Percentiles rank a stretch among this genome's conserved stretches.
phyloP scores from a whole-genome alignment of 2,888 invertebrate species.

The Chalcosyrphus nemorum region DNA sequence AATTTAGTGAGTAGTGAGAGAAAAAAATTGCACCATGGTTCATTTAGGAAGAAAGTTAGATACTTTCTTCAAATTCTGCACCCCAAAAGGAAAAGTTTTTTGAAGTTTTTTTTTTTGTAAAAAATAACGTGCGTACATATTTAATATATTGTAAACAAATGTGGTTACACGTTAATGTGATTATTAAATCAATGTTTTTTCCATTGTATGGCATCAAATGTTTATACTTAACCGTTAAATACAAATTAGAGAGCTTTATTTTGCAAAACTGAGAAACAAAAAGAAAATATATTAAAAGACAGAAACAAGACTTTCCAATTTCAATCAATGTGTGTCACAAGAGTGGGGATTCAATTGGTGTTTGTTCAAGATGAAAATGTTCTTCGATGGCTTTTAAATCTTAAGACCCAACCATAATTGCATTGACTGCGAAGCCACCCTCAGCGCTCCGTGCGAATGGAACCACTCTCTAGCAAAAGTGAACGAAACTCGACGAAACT shows the following conservation, averaged over 20 bases:
- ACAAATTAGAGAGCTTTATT: slow-evolving; percentile 51
- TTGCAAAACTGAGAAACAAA: slow-evolving; percentile 25
- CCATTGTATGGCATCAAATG: slow-evolving; percentile 10
- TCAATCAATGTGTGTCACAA: slow-evolving; percentile 19
- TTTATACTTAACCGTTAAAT: not conserved
- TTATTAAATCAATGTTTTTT: not conserved
- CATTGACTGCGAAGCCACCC: too few species aligned
- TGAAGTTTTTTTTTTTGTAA: slow-evolving; percentile 56
- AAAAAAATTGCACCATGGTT: slow-evolving; percentile 60
- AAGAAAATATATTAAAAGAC: not conserved
- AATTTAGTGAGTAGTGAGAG: slow-evolving; percentile 41
- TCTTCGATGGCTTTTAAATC: too few species aligned
- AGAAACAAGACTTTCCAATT: slow-evolving; percentile 35
- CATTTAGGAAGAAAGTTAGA: slow-evolving; percentile 25
- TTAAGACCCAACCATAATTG: too few species aligned
- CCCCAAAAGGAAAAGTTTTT: slow-evolving; percentile 36
- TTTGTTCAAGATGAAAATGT: not conserved
- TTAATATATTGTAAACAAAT: slow-evolving; percentile 30
- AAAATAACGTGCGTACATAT: slow-evolving; percentile 27
- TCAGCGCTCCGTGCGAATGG: too few species aligned
- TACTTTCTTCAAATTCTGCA: slow-evolving; percentile 56
- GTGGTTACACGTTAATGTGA: not conserved
- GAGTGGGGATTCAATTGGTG: slow-evolving; percentile 22
- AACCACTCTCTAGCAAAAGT: too few species aligned
- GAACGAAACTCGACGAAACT: too few species aligned